Conservation (phyloP, 2,113 vertebrate genomes). For the Caretta caretta region DNA sequence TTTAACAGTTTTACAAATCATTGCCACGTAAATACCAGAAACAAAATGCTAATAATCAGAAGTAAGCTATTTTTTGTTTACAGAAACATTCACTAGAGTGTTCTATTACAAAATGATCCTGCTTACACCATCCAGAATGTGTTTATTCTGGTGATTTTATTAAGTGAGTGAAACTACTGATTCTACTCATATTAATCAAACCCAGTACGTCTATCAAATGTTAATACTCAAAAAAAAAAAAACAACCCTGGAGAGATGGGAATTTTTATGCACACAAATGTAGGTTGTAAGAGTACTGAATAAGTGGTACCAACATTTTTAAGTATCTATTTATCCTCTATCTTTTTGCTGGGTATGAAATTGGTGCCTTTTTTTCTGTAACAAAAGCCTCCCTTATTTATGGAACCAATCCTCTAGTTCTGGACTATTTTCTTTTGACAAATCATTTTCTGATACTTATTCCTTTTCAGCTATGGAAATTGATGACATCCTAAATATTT, state of each 20-base stretch:
- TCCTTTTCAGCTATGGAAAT: background rate
- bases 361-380: background rate
- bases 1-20: background rate
- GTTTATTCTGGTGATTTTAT: background rate
- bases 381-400: background rate
- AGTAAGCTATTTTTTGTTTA: background rate
- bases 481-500: background rate
- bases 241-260: background rate
- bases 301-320: no score
- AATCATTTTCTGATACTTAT: background rate
- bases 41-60: background rate
- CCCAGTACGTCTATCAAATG: background rate
- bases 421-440: background rate
- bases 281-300: no score
- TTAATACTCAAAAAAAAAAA: background rate
- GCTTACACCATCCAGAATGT: background rate
- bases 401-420: background rate
- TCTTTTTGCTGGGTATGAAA: background rate
- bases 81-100: background rate
- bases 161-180: background rate
- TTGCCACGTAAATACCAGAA: background rate
- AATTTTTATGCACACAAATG: background rate
- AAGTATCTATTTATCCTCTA: background rate
- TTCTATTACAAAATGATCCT: background rate
- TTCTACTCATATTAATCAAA: background rate